Evolutionary conservation across 2,113 vertebrate species (phyloP).

Genomic region (Verasper variegatus): DNA sequence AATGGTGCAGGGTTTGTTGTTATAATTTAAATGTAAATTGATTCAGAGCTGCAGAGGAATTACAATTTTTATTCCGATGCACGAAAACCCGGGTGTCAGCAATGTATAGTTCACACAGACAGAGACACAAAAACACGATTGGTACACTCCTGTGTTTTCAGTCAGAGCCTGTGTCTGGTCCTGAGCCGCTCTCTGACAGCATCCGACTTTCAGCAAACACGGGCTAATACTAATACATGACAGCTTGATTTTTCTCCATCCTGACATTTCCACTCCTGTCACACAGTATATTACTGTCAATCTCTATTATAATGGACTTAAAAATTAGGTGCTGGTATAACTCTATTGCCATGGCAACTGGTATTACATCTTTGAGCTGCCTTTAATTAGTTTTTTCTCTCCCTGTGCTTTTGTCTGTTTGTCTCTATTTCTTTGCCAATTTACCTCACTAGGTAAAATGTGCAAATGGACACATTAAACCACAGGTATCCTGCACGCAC

Average conservation of each 20-base stretch:
- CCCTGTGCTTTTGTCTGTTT: background rate
- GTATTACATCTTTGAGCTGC: conserved; percentile 10
- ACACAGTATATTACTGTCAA: conserved; percentile 31
- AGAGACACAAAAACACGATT: background rate
- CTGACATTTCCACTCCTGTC: conserved; percentile 36
- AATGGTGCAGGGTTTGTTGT: background rate
- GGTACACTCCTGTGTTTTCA: background rate
- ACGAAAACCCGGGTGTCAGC: background rate
- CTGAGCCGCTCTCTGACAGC: conserved; percentile 1
- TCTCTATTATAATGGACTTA: conserved; percentile 26
- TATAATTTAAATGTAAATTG: background rate
- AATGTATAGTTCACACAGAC: background rate
- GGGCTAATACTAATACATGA: conserved; percentile 10
- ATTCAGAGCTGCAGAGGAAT: background rate
- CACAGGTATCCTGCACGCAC: background rate
- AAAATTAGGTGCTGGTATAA: conserved; percentile 26
- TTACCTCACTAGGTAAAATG: background rate
- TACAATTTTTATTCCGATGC: background rate
- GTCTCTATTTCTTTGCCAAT: background rate
- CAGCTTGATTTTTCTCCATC: background rate
- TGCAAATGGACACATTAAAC: conserved; percentile 26
- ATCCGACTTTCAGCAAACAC: conserved; percentile 18
- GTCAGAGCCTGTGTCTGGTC: conserved; percentile 13
- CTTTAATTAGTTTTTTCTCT: conserved; percentile 6
- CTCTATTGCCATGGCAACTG: conserved; percentile 59